phyloP scores from a whole-genome alignment of 2,888 invertebrate species.

The Dusona sp. region DNA sequence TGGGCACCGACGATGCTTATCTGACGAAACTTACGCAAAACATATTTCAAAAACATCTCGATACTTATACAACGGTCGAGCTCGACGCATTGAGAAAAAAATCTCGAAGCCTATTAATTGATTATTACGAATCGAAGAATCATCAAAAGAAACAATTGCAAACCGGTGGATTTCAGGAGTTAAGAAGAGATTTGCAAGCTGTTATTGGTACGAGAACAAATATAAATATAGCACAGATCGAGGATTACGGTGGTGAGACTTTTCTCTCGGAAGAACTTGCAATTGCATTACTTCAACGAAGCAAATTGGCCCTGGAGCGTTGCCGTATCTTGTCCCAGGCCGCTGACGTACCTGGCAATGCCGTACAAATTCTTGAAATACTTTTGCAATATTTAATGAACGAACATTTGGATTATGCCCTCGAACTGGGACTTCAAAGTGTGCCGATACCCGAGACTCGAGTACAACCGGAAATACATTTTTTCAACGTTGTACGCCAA shows the following conservation, averaged over 20 bases:
- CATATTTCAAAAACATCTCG: slow-evolving; percentile 92
- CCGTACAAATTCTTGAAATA: slow-evolving; percentile 93
- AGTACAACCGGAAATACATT: slow-evolving; percentile 93
- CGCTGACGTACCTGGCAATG: slow-evolving; percentile 91
- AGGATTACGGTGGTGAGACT: slow-evolving; percentile 98
- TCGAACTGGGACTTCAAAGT: slow-evolving; percentile 96
- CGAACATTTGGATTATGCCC: slow-evolving; percentile 98
- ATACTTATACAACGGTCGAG: slow-evolving; percentile 92
- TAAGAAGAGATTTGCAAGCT: slow-evolving; percentile 96
- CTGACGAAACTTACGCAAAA: slow-evolving; percentile 91
- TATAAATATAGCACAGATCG: slow-evolving; percentile 97
- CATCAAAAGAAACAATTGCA: slow-evolving; percentile 98
- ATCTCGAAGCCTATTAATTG: slow-evolving; percentile 90
- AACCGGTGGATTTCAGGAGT: slow-evolving; percentile 96
- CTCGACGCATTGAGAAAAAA: slow-evolving; percentile 91
- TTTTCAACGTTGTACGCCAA: slow-evolving; percentile 96
- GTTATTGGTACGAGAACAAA: slow-evolving; percentile 96
- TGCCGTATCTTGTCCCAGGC: slow-evolving; percentile 93
- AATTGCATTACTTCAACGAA: slow-evolving; percentile 95
- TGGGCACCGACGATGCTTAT: slow-evolving; percentile 92
- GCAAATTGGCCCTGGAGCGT: slow-evolving; percentile 95
- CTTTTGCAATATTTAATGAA: slow-evolving; percentile 93
- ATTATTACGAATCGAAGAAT: slow-evolving; percentile 96
- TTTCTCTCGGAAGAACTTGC: slow-evolving; percentile 98
- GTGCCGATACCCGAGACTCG: slow-evolving; percentile 96